These are phyloP conservation scores for Phenacoccus solenopsis DNA, from an alignment of 1,140 invertebrate species.

Conservation along the genomic window DNA sequence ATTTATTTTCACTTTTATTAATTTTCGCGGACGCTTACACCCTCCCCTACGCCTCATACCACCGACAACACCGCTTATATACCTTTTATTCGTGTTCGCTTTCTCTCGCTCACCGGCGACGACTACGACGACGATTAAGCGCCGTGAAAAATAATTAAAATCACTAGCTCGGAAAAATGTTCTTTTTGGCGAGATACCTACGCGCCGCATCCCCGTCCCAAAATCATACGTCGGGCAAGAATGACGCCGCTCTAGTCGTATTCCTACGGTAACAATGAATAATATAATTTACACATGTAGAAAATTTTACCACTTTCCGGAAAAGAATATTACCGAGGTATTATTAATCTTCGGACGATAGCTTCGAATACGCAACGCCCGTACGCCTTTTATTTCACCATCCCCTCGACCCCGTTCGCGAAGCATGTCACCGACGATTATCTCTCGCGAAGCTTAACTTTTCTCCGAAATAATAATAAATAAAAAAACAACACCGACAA, in stretches of 20 bases:
- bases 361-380: background rate
- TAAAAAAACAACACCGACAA: background rate
- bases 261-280: too few species aligned
- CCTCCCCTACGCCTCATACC: background rate
- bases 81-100: conserved; percentile 6
- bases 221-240: background rate
- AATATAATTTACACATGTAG: background rate
- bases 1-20: conserved; percentile 18
- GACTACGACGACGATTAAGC: conserved; percentile 14
- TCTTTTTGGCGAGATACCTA: conserved; percentile 9
- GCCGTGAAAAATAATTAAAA: conserved; percentile 17
- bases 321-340: too few species aligned
- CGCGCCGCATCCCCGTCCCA: background rate
- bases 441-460: background rate
- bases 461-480: background rate
- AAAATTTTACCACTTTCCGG: background rate
- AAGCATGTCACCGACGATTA: background rate
- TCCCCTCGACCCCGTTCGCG: background rate
- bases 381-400: background rate
- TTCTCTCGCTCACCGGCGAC: too few species aligned
- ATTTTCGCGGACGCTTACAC: conserved; percentile 14
- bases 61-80: background rate
- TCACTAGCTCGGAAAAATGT: conserved; percentile 12
- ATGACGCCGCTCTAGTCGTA: background rate
- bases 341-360: background rate